These are phyloP conservation scores for Eilema griseolum DNA, from an alignment of 2,888 invertebrate species.

Conservation along the genomic window DNA sequence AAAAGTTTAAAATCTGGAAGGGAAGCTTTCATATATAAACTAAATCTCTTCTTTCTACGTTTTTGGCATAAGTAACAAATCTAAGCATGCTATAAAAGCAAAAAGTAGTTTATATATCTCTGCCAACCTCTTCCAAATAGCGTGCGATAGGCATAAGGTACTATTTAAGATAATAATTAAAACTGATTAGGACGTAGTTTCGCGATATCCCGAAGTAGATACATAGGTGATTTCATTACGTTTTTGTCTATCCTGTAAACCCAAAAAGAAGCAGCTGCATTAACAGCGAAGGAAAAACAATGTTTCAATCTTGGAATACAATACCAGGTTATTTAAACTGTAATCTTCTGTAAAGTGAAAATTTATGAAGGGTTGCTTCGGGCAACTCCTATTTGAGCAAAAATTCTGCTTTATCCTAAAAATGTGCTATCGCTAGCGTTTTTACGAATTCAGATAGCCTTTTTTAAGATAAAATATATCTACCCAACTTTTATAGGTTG, in stretches of 20 bases:
- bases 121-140: too few species aligned
- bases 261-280: neutral
- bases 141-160: too few species aligned
- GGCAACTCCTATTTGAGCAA: neutral
- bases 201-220: neutral
- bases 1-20: neutral
- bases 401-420: neutral
- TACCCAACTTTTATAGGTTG: neutral
- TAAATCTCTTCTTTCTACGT: too few species aligned
- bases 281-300: neutral
- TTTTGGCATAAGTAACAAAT: too few species aligned
- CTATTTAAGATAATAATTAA: too few species aligned
- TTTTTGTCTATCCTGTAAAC: neutral
- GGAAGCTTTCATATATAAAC: neutral
- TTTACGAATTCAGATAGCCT: slow-evolving; percentile 3
- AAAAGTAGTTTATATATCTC: too few species aligned
- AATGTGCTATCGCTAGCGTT: slow-evolving; percentile 4
- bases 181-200: neutral
- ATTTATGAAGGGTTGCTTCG: slow-evolving; percentile 1
- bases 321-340: neutral
- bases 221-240: neutral
- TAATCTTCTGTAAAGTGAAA: neutral
- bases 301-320: neutral
- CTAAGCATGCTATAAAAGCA: too few species aligned
- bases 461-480: neutral